Conservation (phyloP, 2,797 vertebrate species). For the Melanotaenia nigrans region DNA sequence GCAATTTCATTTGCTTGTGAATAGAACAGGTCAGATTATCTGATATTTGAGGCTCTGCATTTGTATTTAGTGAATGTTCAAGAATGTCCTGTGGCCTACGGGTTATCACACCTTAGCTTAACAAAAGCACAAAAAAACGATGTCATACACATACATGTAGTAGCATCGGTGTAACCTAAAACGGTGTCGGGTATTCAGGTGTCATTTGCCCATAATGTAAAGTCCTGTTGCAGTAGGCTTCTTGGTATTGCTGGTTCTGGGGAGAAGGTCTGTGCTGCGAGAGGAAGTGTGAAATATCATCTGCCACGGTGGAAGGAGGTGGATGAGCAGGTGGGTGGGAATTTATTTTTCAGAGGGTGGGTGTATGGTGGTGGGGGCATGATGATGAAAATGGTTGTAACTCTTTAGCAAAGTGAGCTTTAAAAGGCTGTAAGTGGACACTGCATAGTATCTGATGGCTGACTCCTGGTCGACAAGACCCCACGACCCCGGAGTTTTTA, state of each 20-base stretch:
- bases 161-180: background rate
- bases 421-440: constrained; percentile 74
- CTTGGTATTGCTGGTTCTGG: constrained; percentile 7
- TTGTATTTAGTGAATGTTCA: background rate
- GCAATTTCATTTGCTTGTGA: constrained; percentile 51
- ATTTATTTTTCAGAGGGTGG: constrained; percentile 47
- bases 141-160: background rate
- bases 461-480: constrained; percentile 67
- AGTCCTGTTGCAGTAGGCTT: constrained; percentile 51
- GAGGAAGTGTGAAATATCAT: constrained; percentile 76
- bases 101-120: constrained; percentile 17
- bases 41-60: constrained; percentile 2
- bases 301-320: constrained; percentile 38
- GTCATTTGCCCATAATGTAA: constrained; percentile 28
- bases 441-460: constrained; percentile 60
- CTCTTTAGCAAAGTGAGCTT: constrained; percentile 69
- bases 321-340: constrained; percentile 46
- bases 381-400: constrained; percentile 69
- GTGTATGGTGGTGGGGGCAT: constrained; percentile 2
- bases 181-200: constrained; percentile 49
- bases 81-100: constrained; percentile 13
- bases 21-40: constrained; percentile 31
- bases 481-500: constrained; percentile 65
- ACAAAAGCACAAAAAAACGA: constrained; percentile 9
- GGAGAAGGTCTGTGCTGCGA: constrained; percentile 11